A percentile compares a stretch with the other conserved stretches of the same genome.
Evolutionary conservation across 2,888 invertebrate genomes (phyloP).

Genomic region (Harmothoe impar): DNA sequence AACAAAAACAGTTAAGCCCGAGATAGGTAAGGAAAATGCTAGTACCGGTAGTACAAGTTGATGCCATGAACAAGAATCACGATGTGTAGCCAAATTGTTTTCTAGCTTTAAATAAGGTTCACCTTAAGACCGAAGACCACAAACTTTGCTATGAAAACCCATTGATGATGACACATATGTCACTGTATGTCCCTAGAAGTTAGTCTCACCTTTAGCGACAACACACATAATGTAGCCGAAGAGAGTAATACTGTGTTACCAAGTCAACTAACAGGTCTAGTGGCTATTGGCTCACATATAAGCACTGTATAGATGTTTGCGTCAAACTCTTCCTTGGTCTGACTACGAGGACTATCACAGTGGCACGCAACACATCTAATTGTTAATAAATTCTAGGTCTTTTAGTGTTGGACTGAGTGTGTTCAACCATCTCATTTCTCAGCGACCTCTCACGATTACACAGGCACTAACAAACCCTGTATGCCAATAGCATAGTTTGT

Average conservation of each 20-base stretch:
- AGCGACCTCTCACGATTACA: not conserved
- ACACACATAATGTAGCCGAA: not conserved
- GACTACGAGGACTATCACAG: constrained; percentile 42
- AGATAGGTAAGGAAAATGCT: no score
- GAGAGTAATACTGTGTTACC: not conserved
- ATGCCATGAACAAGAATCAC: no score
- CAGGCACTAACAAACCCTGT: constrained; percentile 40
- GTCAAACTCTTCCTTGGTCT: not conserved
- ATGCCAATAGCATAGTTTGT: constrained; percentile 28
- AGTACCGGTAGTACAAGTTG: no score
- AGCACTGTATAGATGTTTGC: not conserved
- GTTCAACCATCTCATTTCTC: not conserved
- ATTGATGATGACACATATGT: no score
- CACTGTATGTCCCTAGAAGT: no score
- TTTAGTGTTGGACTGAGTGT: not conserved
- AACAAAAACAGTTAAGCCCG: no score
- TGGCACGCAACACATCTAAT: not conserved
- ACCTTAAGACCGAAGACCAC: no score
- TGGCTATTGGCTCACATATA: not conserved
- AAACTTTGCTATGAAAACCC: no score
- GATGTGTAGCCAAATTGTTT: no score
- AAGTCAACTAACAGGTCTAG: not conserved
- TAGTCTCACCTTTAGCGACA: not conserved
- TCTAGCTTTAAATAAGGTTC: no score
- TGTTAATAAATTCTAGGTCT: not conserved